Evolutionary conservation across 2,113 vertebrate genomes (phyloP), one percentile per base, ranked within the genome.

Genomic region (Thunnus thynnus): DNA sequence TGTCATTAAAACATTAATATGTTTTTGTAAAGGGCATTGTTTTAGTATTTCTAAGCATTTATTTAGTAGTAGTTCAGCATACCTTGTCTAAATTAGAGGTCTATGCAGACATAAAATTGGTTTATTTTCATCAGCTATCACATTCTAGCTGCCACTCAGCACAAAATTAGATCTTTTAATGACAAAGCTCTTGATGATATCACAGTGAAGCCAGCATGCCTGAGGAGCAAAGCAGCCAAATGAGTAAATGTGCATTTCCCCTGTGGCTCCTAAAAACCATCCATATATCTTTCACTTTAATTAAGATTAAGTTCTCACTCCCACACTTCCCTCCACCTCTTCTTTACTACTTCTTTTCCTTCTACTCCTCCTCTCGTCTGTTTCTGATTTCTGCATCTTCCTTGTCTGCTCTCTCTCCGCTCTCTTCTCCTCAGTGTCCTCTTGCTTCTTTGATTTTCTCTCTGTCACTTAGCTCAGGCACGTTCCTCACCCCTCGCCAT

Each of bases 211-310:
- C 86, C 88, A 88, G 88, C 84, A 74, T 88, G 92, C 84, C 91
- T 78, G 80, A 84, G 73, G 85, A 93, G 89, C 86, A 77, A 81
- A 88, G 84, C 86, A 87, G 78, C 63, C 84, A 88, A 92, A 92
- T 89, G 78, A 93, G 79, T 85, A 86, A 87, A 91, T 86, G 79
- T 82, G 82, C 88, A 86, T 92, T 90, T 83, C 76, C 89, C 89
- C 88, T 8, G 81, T 83, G 89, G 90, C 85, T 86, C 78, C 81
- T 73, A 77, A 90, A 91, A 84, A 90, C 83, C 85, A 87, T 74
- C 88, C 86, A 91, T 87, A 87, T 82, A 91, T 91, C 85, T 62
- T 86, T 89, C 78, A 80, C 80, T 87, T 86, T 91, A 93, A 93
- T 93, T 90, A 91, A 86, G 86, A 91, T 83, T 67, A 91, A 89